These are phyloP conservation scores for Entomyzon cyanotis DNA, from an alignment of 2,113 vertebrate species.

Conservation along the genomic window DNA sequence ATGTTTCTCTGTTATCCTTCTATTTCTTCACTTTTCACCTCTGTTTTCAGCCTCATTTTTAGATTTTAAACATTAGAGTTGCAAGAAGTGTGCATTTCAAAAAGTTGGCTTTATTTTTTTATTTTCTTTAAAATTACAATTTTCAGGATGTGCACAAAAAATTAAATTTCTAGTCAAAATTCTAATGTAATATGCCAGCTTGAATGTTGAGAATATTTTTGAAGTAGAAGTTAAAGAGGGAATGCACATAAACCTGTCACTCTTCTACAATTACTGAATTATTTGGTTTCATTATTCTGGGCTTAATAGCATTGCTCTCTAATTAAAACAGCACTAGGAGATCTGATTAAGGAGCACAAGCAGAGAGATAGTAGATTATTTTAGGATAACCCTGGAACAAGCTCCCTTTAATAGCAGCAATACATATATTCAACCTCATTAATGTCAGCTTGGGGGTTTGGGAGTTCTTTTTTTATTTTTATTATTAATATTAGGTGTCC, in stretches of 20 bases:
- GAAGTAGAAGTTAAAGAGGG: neutral
- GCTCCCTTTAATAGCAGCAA: neutral
- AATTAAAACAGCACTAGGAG: neutral
- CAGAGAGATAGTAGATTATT: neutral
- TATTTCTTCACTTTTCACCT: neutral
- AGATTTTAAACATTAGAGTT: neutral
- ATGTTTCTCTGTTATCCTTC: neutral
- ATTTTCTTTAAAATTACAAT: neutral
- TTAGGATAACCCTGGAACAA: neutral
- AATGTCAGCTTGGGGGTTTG: neutral
- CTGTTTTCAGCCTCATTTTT: neutral
- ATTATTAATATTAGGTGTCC: neutral
- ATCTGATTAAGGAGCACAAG: neutral
- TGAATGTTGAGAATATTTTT: neutral
- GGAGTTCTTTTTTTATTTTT: neutral
- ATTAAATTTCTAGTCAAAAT: neutral
- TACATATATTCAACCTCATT: neutral
- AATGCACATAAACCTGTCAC: neutral
- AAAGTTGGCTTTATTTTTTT: neutral
- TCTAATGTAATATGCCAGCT: neutral
- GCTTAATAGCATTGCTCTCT: neutral
- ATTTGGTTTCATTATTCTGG: slow-evolving; percentile 11
- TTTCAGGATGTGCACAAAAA: neutral
- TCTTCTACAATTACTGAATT: neutral
- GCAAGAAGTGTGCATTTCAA: neutral